Percentiles rank a stretch among this genome's conserved stretches.
Evolutionary conservation across 1,140 invertebrate species (phyloP).

Genomic region (Cydia fagiglandana): DNA sequence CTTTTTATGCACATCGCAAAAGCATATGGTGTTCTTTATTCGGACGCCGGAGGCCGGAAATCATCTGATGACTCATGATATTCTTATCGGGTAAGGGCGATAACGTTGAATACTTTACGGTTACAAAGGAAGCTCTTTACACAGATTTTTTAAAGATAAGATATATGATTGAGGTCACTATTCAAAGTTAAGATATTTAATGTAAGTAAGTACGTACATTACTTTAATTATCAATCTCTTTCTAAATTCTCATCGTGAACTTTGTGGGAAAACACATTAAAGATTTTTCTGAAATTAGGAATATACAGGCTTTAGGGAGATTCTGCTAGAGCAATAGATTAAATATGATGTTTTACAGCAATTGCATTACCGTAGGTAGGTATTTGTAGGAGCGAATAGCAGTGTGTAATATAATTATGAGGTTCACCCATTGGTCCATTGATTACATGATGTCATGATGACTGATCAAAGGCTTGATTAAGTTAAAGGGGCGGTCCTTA

Average conservation of each 20-base stretch:
- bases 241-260: no score
- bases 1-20: conserved; percentile 63
- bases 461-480: neutral
- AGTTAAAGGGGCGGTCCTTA: conserved; percentile 4
- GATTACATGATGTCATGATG: conserved; percentile 20
- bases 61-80: conserved; percentile 60
- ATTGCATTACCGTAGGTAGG: conserved; percentile 47
- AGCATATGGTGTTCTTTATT: conserved; percentile 66
- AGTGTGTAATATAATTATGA: conserved; percentile 45
- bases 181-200: neutral
- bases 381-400: conserved; percentile 39
- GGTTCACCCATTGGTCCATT: neutral
- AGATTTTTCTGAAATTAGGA: neutral
- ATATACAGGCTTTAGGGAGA: no score
- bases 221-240: neutral
- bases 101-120: conserved; percentile 35
- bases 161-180: neutral
- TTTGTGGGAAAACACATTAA: neutral
- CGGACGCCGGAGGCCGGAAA: conserved; percentile 59
- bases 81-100: conserved; percentile 64
- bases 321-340: neutral
- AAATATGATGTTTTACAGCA: conserved; percentile 10
- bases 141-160: neutral
- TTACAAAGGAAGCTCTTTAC: neutral
- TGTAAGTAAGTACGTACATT: neutral